Evolutionary conservation across 2,797 vertebrate species (phyloP).

Genomic region (Neostethus bicornis): DNA sequence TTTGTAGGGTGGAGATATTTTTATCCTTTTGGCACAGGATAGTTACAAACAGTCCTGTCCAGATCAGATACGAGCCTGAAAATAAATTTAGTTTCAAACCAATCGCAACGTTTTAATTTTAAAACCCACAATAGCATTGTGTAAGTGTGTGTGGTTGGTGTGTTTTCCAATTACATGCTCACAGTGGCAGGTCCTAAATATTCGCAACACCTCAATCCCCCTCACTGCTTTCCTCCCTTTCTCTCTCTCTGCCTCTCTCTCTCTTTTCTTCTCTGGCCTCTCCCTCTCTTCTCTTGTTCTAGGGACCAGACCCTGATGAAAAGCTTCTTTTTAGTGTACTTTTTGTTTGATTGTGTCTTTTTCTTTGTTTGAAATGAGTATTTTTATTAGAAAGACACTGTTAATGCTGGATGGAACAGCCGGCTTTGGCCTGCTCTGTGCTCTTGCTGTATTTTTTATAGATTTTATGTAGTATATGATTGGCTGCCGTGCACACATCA

Average conservation of each 20-base stretch:
- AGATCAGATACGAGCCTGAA: too few species aligned
- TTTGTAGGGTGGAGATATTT: too few species aligned
- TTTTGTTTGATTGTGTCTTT: constrained; percentile 55
- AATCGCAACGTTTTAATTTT: too few species aligned
- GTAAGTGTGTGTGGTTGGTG: constrained; percentile 10
- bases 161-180: constrained; percentile 37
- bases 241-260: constrained; percentile 20
- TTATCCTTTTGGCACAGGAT: too few species aligned
- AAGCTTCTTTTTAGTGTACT: constrained; percentile 63
- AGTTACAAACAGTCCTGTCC: too few species aligned
- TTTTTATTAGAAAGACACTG: constrained; percentile 58
- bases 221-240: constrained; percentile 32
- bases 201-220: constrained; percentile 36
- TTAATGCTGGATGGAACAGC: constrained; percentile 66
- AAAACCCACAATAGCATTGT: neutral
- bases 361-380: constrained; percentile 56
- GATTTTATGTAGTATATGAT: constrained; percentile 74
- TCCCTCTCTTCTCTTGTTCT: constrained; percentile 62
- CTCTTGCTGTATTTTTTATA: constrained; percentile 47
- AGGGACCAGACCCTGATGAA: constrained; percentile 62
- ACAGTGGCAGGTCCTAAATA: constrained; percentile 38
- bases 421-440: constrained; percentile 42
- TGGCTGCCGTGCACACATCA: constrained; percentile 56
- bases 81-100: too few species aligned
- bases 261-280: constrained; percentile 31